Percentiles rank a stretch among this genome's conserved stretches.
These are phyloP conservation scores for Sarcophaga variegata DNA, from an alignment of 2,888 invertebrate genomes.

Conservation along the genomic window DNA sequence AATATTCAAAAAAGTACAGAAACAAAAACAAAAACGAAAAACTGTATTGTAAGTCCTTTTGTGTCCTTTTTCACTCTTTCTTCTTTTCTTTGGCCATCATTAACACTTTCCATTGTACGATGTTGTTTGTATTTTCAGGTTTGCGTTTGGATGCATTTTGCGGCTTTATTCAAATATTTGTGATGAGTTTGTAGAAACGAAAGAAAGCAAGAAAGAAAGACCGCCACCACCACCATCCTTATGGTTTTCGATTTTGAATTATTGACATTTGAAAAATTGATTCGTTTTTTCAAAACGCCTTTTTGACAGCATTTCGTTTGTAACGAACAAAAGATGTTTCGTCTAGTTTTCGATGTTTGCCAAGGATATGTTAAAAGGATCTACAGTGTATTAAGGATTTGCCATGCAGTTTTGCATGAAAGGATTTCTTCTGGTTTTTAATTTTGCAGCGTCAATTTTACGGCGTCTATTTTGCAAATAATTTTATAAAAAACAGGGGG, in stretches of 20 bases:
- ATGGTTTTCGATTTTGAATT: conserved; percentile 48
- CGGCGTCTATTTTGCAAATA: conserved; percentile 15
- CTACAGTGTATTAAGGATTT: conserved; percentile 33
- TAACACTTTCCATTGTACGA: conserved; percentile 71
- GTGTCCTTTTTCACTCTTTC: conserved; percentile 20
- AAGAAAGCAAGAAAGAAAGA: conserved; percentile 40
- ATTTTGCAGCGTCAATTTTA: neutral
- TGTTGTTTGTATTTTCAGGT: conserved; percentile 33
- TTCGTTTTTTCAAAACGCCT: conserved; percentile 64
- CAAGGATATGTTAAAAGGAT: conserved; percentile 64
- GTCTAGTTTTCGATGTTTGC: conserved; percentile 31
- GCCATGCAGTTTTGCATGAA: conserved; percentile 52
- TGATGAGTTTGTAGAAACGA: conserved; percentile 27
- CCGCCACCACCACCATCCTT: conserved; percentile 58
- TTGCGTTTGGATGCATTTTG: conserved; percentile 35
- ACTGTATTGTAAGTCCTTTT: conserved; percentile 32
- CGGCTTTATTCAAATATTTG: conserved; percentile 70
- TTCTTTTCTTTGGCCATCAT: conserved; percentile 67
- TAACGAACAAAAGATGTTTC: conserved; percentile 42
- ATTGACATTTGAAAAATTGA: conserved; percentile 70
- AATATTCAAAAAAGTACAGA: conserved; percentile 34
- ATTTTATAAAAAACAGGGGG: neutral
- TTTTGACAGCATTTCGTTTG: conserved; percentile 60
- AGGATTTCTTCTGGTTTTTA: conserved; percentile 25
- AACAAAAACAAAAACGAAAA: conserved; percentile 7